A percentile compares a stretch with the other conserved stretches of the same genome.
Conservation (phyloP, 2,797 vertebrate species). For the Chelmon rostratus region DNA sequence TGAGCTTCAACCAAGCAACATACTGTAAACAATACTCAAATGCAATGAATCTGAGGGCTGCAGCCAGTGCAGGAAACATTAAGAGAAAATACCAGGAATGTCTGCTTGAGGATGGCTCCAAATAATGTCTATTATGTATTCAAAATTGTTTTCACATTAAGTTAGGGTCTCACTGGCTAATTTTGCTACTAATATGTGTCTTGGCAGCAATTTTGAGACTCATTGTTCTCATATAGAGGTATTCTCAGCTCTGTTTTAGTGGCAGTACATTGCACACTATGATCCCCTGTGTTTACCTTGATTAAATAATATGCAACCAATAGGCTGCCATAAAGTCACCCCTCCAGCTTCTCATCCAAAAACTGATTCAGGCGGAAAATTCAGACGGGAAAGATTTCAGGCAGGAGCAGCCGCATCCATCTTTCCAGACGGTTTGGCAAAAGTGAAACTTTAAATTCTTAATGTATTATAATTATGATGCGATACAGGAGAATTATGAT, state of each 20-base stretch:
- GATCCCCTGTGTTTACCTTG: conserved; percentile 30
- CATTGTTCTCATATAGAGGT: conserved; percentile 35
- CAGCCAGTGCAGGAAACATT: background rate
- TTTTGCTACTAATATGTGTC: conserved; percentile 29
- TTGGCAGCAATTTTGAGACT: conserved; percentile 36
- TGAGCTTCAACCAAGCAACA: background rate
- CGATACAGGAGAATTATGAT: background rate
- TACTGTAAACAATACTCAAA: background rate
- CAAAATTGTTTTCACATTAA: conserved; percentile 33
- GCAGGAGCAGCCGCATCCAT: no score
- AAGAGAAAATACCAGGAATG: background rate
- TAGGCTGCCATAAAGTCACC: conserved; percentile 13
- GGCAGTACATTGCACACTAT: conserved; percentile 11
- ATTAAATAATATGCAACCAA: conserved; percentile 23
- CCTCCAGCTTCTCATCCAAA: background rate
- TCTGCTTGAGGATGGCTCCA: conserved; percentile 3
- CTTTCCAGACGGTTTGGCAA: background rate
- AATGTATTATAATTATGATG: background rate
- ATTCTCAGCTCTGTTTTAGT: conserved; percentile 18
- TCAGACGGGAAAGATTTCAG: no score
- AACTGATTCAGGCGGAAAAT: no score
- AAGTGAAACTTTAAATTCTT: background rate
- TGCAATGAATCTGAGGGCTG: background rate
- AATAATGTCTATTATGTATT: conserved; percentile 14
- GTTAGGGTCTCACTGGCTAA: conserved; percentile 10